These are phyloP conservation scores for Lasioglossum zephyrum DNA, from an alignment of 2,888 invertebrate species.

Conservation along the genomic window DNA sequence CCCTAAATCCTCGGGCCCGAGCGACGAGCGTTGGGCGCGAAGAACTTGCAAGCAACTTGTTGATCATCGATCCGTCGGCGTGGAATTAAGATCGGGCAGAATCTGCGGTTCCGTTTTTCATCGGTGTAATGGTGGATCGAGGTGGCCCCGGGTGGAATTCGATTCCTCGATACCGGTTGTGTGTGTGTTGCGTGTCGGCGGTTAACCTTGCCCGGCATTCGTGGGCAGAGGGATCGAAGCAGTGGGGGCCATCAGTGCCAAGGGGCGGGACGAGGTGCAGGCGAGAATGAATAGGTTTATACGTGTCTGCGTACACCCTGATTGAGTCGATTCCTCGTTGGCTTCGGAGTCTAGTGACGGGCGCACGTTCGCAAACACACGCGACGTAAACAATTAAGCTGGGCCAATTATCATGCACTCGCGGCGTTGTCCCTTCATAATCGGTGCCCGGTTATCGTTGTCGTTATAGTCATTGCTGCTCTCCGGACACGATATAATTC, in stretches of 20 bases:
- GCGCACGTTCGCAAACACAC: constrained; percentile 54
- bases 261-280: not conserved
- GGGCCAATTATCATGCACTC: constrained; percentile 69
- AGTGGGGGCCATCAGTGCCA: not conserved
- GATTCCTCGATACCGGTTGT: constrained; percentile 52
- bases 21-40: not conserved
- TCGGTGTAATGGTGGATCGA: constrained; percentile 6
- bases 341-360: constrained; percentile 26
- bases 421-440: constrained; percentile 51
- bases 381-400: constrained; percentile 67
- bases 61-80: constrained; percentile 3
- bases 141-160: constrained; percentile 36
- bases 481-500: not conserved
- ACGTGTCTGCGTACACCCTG: constrained; percentile 52
- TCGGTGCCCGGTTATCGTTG: constrained; percentile 24
- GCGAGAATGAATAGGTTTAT: constrained; percentile 61
- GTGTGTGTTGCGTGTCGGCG: constrained; percentile 19
- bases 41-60: not conserved
- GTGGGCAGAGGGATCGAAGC: constrained; percentile 18
- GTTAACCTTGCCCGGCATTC: constrained; percentile 64
- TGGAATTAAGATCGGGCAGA: not conserved
- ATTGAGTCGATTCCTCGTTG: constrained; percentile 62
- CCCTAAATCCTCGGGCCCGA: too few species aligned
- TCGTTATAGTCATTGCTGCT: not conserved
- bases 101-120: constrained; percentile 13